Conservation (phyloP, 2,888 invertebrate genomes). For the Drosophila kambysellisi region DNA sequence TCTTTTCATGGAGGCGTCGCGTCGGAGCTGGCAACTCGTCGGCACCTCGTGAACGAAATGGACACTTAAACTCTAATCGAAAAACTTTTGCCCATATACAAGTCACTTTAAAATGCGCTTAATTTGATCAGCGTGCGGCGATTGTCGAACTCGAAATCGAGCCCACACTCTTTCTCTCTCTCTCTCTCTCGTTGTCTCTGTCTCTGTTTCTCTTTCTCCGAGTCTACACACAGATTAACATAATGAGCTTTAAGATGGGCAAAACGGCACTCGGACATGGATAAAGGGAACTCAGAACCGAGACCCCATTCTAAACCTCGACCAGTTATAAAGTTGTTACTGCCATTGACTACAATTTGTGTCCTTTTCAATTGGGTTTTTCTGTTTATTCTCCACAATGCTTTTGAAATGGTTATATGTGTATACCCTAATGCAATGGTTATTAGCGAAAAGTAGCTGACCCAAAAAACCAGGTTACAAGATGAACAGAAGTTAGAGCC, state of each 20-base stretch:
- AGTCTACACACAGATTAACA: constrained; percentile 63
- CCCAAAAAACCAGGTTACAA: not conserved
- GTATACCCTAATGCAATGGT: constrained; percentile 36
- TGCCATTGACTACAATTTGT: constrained; percentile 73
- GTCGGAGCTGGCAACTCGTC: constrained; percentile 50
- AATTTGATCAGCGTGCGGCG: constrained; percentile 79
- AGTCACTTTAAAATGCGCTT: constrained; percentile 79
- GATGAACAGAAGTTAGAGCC: not conserved
- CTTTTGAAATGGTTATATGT: constrained; percentile 51
- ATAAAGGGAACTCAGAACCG: constrained; percentile 9
- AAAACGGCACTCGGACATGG: constrained; percentile 40
- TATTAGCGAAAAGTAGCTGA: constrained; percentile 18
- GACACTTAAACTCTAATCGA: constrained; percentile 81
- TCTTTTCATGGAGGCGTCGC: constrained; percentile 15
- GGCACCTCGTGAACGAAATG: constrained; percentile 76
- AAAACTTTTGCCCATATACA: constrained; percentile 79
- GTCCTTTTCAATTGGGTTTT: constrained; percentile 44
- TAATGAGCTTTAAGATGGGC: constrained; percentile 65
- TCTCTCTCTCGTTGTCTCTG: constrained; percentile 2
- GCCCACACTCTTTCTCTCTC: constrained; percentile 11
- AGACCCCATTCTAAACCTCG: not conserved
- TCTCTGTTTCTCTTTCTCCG: constrained; percentile 13
- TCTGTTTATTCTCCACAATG: constrained; percentile 31
- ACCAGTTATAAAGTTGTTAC: constrained; percentile 70
- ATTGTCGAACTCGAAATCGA: constrained; percentile 56